Evolutionary conservation across 2,797 vertebrate species (phyloP), one percentile per base, ranked within the genome.

Genomic region (Glyptemys insculpta): DNA sequence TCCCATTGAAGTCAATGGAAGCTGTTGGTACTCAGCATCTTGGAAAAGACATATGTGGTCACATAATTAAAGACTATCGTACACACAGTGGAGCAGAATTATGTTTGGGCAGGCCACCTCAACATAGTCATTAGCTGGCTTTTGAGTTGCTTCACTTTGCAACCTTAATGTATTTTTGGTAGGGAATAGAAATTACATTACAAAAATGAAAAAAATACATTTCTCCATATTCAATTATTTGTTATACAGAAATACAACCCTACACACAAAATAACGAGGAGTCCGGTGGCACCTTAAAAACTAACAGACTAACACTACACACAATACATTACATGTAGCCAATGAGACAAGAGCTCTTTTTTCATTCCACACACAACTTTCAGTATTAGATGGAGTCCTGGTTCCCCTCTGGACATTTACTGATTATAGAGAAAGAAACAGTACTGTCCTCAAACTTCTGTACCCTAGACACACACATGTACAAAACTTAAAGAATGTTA

Each of bases 81-180:
- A 81, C 8, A 29, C 72, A 79, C 21, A 34, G 85, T 89, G 27
- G 27, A 56, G 82, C 52, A 34, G 31, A 89, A 50, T 78, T 84
- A 80, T 82, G 11, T 11, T 68, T 95, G 52, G 53, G 12, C 7
- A 47, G 25, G 62, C 65, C n/a, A 68, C 9, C 65, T 37, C 41
- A 59, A 14, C 19, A 27, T 0, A 3, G 41, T 19, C 4, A 25
- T 49, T 91, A 27, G 19, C 12, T 1, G 11, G 76, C 3, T 15
- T 85, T 10, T 59, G 34, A 91, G 80, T 8, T 4, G 62, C 81
- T 68, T 72, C 59, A 57, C 15, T 23, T 49, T 86, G 23, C 68
- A 72, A 83, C 3, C 1, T 29, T 79, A 21, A 6, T 0, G 0
- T 49, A 53, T 12, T 31, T 93, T 53, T 74, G 12, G 34, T 47